A percentile compares a stretch with the other conserved stretches of the same genome.
Evolutionary conservation across 2,113 vertebrate genomes (phyloP).

Genomic region (Coracopsis vasa): DNA sequence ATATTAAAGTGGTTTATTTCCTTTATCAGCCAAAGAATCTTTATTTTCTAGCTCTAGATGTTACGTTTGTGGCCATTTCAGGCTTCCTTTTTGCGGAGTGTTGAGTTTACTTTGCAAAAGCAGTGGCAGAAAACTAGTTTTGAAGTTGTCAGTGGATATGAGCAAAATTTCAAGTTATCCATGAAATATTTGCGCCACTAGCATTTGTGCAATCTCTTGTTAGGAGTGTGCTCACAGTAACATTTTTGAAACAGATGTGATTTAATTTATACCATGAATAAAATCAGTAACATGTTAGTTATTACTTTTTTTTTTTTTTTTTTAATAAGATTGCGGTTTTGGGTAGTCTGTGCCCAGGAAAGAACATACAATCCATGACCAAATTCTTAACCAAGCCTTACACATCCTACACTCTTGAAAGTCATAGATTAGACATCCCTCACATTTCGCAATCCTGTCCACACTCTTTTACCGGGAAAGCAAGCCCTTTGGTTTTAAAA

Average conservation of each 20-base stretch:
- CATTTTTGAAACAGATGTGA: neutral
- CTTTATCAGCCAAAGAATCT: neutral
- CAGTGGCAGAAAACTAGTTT: neutral
- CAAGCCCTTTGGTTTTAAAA: slow-evolving; percentile 44
- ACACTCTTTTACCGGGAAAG: slow-evolving; percentile 53
- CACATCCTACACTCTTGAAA: neutral
- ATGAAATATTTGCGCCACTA: neutral
- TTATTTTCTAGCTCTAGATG: neutral
- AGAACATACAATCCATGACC: neutral
- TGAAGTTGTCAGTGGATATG: neutral
- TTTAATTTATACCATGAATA: neutral
- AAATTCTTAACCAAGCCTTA: neutral
- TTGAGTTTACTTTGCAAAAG: neutral
- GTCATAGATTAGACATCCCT: neutral
- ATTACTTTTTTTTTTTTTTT: neutral
- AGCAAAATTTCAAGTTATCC: neutral
- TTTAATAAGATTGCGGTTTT: neutral
- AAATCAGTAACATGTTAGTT: neutral
- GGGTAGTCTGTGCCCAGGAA: neutral
- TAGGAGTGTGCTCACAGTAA: neutral
- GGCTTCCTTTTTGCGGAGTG: neutral
- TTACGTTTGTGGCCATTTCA: neutral
- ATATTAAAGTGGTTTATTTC: neutral
- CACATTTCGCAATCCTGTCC: neutral
- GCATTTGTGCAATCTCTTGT: neutral